Base-by-base conservation (phyloP, 2,888 invertebrate genomes). In the Auanema freiburgensis region DNA sequence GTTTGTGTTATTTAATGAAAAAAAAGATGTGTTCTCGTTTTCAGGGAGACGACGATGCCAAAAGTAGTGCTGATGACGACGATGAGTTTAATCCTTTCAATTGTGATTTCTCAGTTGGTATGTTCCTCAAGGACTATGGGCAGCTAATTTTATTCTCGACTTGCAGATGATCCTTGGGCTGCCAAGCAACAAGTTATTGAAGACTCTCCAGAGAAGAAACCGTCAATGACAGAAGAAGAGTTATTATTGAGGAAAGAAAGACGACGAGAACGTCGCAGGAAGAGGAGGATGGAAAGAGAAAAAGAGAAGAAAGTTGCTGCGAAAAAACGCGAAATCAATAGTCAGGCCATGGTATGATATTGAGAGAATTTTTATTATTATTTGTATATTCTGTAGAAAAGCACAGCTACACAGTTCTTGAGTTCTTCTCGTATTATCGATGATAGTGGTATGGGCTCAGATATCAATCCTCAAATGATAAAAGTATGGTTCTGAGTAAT, bases 31-130 rank as follows among this genome's bases (percentile, higher is more conserved):
- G 5, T 21, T 10, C 3, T 5, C 8, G 33, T 33, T 33, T 33
- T 8, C 8, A 33, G 33, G 33, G 33, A 33, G 33, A 33, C 33
- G 33, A 33, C 8, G 33, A 33, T 33, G 33, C 33, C 8, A 33
- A 33, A 8, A 33, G 33, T 33, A 46, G 46, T 46, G 25, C 11
- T 18, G 59, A 52, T 51, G 62, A 42, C 10, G 79, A 78, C 50
- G 90, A 90, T 65, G 93, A 92, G 86, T 92, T 92, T 84, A 94
- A 95, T 87, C 94, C 93, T n/a, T 92, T 92, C 83, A 91, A 90
- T 84, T 90, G 89, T 56, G 92, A 85, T 33, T 85, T 85, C n/a
- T 85, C 86, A 50, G 85, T 84, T 33, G 67, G 71, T 68, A 49
- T 59, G 52, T 52, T 52, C 16, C 40, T 33, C n/a, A 55, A 0